phyloP scores from a whole-genome alignment of 2,113 vertebrate genomes.

The Dinomys branickii region DNA sequence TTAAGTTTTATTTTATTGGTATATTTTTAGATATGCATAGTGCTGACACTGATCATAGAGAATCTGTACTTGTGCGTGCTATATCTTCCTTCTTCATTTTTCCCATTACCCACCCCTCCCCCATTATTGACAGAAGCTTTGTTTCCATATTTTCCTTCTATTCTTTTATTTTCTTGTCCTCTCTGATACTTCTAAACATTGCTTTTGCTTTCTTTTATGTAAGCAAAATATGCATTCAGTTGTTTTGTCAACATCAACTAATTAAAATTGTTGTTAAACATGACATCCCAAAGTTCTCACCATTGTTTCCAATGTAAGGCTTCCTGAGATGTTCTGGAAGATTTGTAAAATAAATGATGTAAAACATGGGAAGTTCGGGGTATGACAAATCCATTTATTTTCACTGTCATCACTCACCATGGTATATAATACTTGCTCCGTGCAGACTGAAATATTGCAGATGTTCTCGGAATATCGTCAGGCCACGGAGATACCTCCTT shows the following conservation, averaged over 20 bases:
- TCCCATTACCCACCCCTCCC: neutral
- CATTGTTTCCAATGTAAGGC: slow-evolving; percentile 75
- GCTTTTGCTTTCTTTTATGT: neutral
- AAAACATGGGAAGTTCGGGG: slow-evolving; percentile 83
- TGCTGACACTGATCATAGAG: neutral
- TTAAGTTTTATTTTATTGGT: neutral
- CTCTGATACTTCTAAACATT: slow-evolving; percentile 19
- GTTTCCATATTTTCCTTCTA: neutral
- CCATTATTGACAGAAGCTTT: neutral
- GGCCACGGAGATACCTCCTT: slow-evolving; percentile 74
- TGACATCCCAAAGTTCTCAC: slow-evolving; percentile 46
- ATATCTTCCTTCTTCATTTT: neutral
- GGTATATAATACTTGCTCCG: slow-evolving; percentile 82
- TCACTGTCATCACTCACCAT: slow-evolving; percentile 83
- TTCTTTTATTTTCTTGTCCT: neutral
- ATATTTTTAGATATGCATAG: neutral
- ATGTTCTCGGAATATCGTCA: slow-evolving; percentile 85
- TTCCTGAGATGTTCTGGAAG: slow-evolving; percentile 77
- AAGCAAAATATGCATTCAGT: slow-evolving; percentile 35
- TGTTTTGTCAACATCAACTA: slow-evolving; percentile 45
- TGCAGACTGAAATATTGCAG: slow-evolving; percentile 83
- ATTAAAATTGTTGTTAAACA: slow-evolving; percentile 66
- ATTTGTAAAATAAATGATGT: slow-evolving; percentile 83
- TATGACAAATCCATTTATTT: slow-evolving; percentile 86
- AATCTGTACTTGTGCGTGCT: neutral